Evolutionary conservation across 2,888 invertebrate species (phyloP), one percentile per base, ranked within the genome.

Genomic region (Habroteleia sp.): DNA sequence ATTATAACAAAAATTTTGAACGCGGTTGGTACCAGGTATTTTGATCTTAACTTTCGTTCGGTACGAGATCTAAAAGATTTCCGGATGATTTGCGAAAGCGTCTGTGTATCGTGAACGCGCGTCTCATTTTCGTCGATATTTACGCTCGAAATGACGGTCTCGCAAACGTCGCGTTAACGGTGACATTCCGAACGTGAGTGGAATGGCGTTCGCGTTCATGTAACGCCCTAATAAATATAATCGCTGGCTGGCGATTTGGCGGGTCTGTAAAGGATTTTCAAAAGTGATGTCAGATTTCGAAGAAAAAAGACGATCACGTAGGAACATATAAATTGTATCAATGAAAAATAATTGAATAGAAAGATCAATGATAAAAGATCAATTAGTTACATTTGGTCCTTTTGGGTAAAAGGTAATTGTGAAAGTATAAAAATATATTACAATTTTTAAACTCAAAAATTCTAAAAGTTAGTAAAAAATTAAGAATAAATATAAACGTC

Each of bases 41-140:
- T 56, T 56, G 56, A 42, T 10, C 42, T 41, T 31, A 31, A 42
- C 31, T 17, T 8, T 17, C 8, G 23, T 14, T 35, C 27, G 16
- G 37, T 14, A 5, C 6, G 27, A 6, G 50, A 58, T 58, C 68
- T 50, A 39, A 54, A 62, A 62, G 71, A 71, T 71, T 62, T 71
- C 54, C 62, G 54, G 52, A 35, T 68, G 68, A 69, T 69, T 69
- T 69, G 48, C 50, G 60, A 63, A 27, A 46, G 35, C 42, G 31
- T 48, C 39, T 72, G 29, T 62, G 46, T 48, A 63, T 48, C 62
- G 52, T 29, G 54, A 62, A 39, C 69, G 46, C 71, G 33, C 31
- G 63, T 63, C 63, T 72, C 71, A 31, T 72, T 63, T 72, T 63
- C 60, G 48, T 63, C 56, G 71, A 72, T 63, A 72, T 72, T 72